These are phyloP conservation scores for Tolypeutes matacus DNA, from an alignment of 2,797 vertebrate species.

Conservation along the genomic window DNA sequence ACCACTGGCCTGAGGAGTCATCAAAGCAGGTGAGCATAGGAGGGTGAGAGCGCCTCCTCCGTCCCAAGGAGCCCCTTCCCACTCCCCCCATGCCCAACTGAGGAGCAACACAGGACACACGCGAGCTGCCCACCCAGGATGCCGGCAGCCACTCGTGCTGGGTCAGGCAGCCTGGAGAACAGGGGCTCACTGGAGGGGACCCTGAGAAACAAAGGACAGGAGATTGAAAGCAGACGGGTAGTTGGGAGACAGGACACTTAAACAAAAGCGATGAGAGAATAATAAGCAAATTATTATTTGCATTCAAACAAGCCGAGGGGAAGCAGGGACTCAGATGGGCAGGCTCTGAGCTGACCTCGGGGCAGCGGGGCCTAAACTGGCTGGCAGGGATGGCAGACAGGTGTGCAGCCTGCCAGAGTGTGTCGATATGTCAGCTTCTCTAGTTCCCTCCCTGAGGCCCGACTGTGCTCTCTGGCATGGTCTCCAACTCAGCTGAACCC, in stretches of 20 bases:
- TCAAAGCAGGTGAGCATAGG: not conserved
- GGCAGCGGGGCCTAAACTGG: rapidly evolving
- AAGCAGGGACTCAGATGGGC: rapidly evolving
- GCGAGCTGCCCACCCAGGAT: rapidly evolving
- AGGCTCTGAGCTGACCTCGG: not conserved
- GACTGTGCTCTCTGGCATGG: not conserved
- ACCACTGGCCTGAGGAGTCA: not conserved
- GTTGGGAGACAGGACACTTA: not conserved
- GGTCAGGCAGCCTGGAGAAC: too few species aligned
- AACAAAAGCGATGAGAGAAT: rapidly evolving
- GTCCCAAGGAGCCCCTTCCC: not conserved
- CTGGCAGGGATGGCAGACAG: not conserved
- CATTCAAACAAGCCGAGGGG: rapidly evolving
- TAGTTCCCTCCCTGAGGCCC: not conserved
- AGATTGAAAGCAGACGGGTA: not conserved
- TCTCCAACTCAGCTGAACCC: not conserved
- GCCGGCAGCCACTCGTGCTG: not conserved
- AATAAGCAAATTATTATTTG: rapidly evolving
- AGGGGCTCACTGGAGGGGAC: not conserved
- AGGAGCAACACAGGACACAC: not conserved
- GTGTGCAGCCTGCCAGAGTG: not conserved
- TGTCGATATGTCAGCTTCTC: not conserved
- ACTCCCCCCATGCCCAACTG: not conserved
- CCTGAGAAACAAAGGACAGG: not conserved
- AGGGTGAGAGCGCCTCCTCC: rapidly evolving